These are phyloP conservation scores for Knipowitschia caucasica DNA, from an alignment of 2,797 vertebrate genomes.

Conservation along the genomic window DNA sequence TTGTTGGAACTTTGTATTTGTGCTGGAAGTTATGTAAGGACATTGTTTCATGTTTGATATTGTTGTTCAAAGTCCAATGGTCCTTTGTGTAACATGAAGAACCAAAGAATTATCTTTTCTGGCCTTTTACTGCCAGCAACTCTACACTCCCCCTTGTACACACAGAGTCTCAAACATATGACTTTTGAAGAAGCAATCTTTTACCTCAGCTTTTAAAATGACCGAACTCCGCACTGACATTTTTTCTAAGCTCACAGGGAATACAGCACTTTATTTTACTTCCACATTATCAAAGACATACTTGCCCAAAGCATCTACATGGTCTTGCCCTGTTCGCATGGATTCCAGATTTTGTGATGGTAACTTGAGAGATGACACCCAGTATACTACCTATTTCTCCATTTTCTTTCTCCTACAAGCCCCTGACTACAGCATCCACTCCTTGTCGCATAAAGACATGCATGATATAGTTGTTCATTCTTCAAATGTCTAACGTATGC, in stretches of 20 bases:
- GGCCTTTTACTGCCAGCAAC: slow-evolving; percentile 18
- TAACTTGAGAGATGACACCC: neutral
- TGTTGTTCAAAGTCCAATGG: slow-evolving; percentile 43
- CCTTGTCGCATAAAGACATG: slow-evolving; percentile 15
- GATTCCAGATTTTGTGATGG: slow-evolving; percentile 15
- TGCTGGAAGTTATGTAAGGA: slow-evolving; percentile 41
- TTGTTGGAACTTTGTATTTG: no score
- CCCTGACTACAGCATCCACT: slow-evolving; percentile 21
- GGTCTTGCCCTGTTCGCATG: neutral
- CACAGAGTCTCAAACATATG: slow-evolving; percentile 12
- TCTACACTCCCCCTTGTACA: slow-evolving; percentile 29
- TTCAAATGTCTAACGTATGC: slow-evolving; percentile 42
- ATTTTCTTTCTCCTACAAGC: slow-evolving; percentile 23
- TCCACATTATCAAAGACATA: slow-evolving; percentile 29
- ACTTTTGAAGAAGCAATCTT: slow-evolving; percentile 50
- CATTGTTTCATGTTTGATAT: slow-evolving; percentile 61
- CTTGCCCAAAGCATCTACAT: neutral
- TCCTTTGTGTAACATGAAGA: slow-evolving; percentile 63
- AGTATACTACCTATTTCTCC: slow-evolving; percentile 22
- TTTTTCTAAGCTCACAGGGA: slow-evolving; percentile 13
- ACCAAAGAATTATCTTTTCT: slow-evolving; percentile 71
- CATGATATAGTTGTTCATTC: slow-evolving; percentile 17
- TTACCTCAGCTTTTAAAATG: slow-evolving; percentile 18
- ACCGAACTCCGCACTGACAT: slow-evolving; percentile 8
- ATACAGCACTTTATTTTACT: slow-evolving; percentile 42